Evolutionary conservation across 2,797 vertebrate genomes (phyloP), one percentile per base, ranked within the genome.

Genomic region (Loris lydekkerianus): DNA sequence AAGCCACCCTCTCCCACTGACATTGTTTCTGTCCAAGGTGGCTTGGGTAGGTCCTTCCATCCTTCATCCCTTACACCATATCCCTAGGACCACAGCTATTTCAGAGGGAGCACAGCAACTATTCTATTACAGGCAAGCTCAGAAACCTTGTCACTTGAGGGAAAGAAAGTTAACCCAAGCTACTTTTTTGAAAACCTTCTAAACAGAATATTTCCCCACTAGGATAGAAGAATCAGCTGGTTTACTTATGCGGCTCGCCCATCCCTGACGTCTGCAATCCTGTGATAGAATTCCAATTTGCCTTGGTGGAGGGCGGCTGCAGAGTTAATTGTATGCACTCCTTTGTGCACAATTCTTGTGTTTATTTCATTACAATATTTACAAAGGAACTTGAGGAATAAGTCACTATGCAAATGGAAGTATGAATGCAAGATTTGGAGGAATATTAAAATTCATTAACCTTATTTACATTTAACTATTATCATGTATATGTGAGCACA

Each of bases 321-420:
- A 37, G 73, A 94, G 93, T 88, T 98, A 97, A 97, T 98, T 95
- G 91, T 97, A 96, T 92, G 69, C 69, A 8, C 43, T 65, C 76
- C 95, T 97, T 97, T 96, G 92, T 93, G 83, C 95, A 93, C 4
- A 0, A 72, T 83, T 96, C 97, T 98, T 96, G 98, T 97, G 97
- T 98, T 97, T 97, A 95, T 96, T 98, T 97, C 97, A 97, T 98
- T 97, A 96, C 93, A 89, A 93, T 97, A 97, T 98, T 97, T 97
- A 98, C 97, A 96, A 97, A 98, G 98, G 91, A 95, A 94, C 95
- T 93, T 96, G 70, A 93, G 97, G 94, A 97, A 97, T 97, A 97
- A 98, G 95, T 95, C 96, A 93, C 95, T 97, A 97, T 97, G 97
- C 94, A 98, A 98, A 98, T 97, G 89, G 76, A 94, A 92, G 72